Evolutionary conservation across 1,140 invertebrate genomes (phyloP).

Genomic region (Aphelinus certus): DNA sequence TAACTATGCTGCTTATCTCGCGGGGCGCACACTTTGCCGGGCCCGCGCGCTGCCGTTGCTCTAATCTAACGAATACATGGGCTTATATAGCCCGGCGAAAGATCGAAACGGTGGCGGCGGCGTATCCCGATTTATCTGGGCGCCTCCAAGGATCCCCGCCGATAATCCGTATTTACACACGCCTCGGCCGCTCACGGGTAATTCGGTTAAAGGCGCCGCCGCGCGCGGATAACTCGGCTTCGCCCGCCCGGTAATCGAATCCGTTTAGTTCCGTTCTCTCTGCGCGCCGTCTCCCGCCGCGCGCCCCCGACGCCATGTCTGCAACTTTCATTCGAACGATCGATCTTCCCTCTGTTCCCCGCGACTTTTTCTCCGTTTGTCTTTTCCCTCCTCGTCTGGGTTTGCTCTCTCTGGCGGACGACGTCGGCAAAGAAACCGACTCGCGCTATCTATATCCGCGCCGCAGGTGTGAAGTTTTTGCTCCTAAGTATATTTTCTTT

Average conservation of each 20-base stretch:
- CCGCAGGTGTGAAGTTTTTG: conserved; percentile 1
- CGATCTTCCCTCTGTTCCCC: neutral
- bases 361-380: neutral
- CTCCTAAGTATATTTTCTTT: too few species aligned
- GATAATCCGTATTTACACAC: conserved; percentile 37
- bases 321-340: neutral
- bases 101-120: neutral
- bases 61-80: conserved; percentile 24
- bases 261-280: conserved; percentile 27
- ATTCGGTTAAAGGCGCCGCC: conserved; percentile 30
- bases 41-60: neutral
- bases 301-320: neutral
- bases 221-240: neutral
- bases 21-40: neutral
- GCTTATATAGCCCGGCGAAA: conserved; percentile 16
- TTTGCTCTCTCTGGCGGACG: too few species aligned
- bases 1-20: conserved; percentile 22
- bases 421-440: too few species aligned
- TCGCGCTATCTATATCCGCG: too few species aligned
- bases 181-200: conserved; percentile 3
- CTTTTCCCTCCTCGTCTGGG: neutral
- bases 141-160: neutral
- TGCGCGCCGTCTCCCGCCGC: neutral
- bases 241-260: conserved; percentile 29
- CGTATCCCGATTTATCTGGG: conserved; percentile 20